Base-by-base conservation (phyloP, 1,140 invertebrate species). In the Heterodera carotae region DNA sequence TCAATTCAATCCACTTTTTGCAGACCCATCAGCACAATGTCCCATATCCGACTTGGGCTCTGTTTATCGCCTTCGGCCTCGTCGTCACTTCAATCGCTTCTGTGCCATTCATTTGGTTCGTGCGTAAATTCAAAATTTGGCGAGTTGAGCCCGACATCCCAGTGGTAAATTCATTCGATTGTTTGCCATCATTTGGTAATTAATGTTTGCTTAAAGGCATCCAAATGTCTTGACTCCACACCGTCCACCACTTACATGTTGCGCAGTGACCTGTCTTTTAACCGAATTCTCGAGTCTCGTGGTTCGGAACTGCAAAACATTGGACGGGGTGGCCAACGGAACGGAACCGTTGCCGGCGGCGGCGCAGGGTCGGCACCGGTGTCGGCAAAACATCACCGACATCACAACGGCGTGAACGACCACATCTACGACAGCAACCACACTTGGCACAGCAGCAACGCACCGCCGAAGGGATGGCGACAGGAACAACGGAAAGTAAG, bases 1-100 rank as follows among this genome's bases (percentile, higher is more conserved):
- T n/a, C n/a, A n/a, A n/a, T 69, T 75, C 25, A 80, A 78, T 43
- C 76, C 36, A 34, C 25, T 67, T 29, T 25, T 76, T 83, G 76
- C 68, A 83, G 82, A 77, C 82, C 34, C 80, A 83, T 60, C 80
- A 84, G 76, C 77, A 84, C 73, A 68, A 83, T n/a, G 69, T 72
- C 12, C 66, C 29, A 25, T 96, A 95, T 89, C 94, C 94, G 27
- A 90, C 90, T 73, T 95, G 94, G 94, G 93, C 94, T 8, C 90
- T 95, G 88, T 91, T 89, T 12, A 92, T 95, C 56, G 84, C 84
- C 67, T 78, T 86, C 22, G 79, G 59, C 25, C 69, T 80, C 34
- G 79, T 80, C 56, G 75, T 74, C 22, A 31, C 82, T 29, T 82
- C 84, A 33, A 86, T 87, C 60, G 77, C 82, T 15, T 86, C 85